phyloP scores from a whole-genome alignment of 2,888 invertebrate species.

The Agonopterix alstromeriana region DNA sequence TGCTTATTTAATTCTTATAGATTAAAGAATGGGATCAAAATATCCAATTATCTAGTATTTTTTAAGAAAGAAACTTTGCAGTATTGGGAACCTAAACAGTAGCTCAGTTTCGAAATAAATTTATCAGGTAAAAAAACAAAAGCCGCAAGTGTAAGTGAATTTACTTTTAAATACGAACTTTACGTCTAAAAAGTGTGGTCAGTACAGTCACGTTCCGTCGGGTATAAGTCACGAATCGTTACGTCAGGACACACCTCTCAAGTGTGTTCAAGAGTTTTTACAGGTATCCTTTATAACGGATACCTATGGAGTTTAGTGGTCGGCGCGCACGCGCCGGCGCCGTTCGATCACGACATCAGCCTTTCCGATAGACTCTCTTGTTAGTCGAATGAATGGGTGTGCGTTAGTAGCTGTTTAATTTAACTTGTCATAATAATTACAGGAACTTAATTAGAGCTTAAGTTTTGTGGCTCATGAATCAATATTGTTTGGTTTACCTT shows the following conservation, averaged over 20 bases:
- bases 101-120: too few species aligned
- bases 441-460: neutral
- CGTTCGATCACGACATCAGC: conserved; percentile 11
- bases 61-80: too few species aligned
- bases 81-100: too few species aligned
- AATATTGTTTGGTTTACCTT: too few species aligned
- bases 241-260: conserved; percentile 47
- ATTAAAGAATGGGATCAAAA: too few species aligned
- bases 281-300: conserved; percentile 34
- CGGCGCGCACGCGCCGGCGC: conserved; percentile 12
- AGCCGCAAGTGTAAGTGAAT: neutral
- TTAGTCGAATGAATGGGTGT: neutral
- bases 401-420: neutral
- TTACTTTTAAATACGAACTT: conserved; percentile 10
- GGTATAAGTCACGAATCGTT: conserved; percentile 39
- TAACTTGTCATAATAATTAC: neutral
- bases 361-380: conserved; percentile 6
- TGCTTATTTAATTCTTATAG: too few species aligned
- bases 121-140: too few species aligned
- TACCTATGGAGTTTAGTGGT: conserved; percentile 9
- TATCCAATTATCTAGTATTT: too few species aligned
- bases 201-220: conserved; percentile 38
- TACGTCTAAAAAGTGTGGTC: conserved; percentile 30
- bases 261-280: conserved; percentile 18
- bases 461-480: too few species aligned